Evolutionary conservation across 2,888 invertebrate genomes (phyloP), one percentile per base, ranked within the genome.

Genomic region (Phlogophora meticulosa): DNA sequence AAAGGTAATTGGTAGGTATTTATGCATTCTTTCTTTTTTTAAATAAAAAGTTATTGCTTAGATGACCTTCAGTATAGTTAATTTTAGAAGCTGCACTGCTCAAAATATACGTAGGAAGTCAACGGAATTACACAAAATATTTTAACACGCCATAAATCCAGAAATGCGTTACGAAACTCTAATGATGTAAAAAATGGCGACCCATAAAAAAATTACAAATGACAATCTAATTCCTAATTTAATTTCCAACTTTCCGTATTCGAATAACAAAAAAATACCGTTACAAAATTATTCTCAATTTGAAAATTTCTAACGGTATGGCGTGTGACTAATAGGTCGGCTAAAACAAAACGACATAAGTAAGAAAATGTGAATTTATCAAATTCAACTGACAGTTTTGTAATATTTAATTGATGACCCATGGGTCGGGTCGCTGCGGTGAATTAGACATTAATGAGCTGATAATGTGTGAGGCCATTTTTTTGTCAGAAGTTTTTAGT

Each of bases 381-480:
- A 93, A 87, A 87, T 71, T 66, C 56, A 77, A 80, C 87, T 89
- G 93, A 90, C 93, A 90, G 82, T 90, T 85, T 86, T 80, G 83
- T 88, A 88, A 89, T 90, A 90, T 88, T 92, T 92, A 92, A 93
- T 94, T 89, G 87, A 91, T 88, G 86, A 80, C 80, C 73, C 80
- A 48, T 72, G 83, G 85, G 86, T 86, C 85, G 88, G 89, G 90
- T 90, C 90, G 86, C 92, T 91, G 91, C 88, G 90, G 85, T 89
- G 87, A 91, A 93, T 94, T 87, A 88, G 83, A 81, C 85, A 86
- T 87, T 89, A 90, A 92, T 92, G 87, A 92, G 86, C 90, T 88
- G 91, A 85, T 93, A 93, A 94, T 92, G 89, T 86, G 88, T 88
- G 88, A 80, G 75, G 87, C 83, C 80, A 88, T 89, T 81, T 78